A percentile compares a stretch with the other conserved stretches of the same genome.
These are phyloP conservation scores for Pyrrhia umbra DNA, from an alignment of 2,888 invertebrate genomes.

Conservation along the genomic window DNA sequence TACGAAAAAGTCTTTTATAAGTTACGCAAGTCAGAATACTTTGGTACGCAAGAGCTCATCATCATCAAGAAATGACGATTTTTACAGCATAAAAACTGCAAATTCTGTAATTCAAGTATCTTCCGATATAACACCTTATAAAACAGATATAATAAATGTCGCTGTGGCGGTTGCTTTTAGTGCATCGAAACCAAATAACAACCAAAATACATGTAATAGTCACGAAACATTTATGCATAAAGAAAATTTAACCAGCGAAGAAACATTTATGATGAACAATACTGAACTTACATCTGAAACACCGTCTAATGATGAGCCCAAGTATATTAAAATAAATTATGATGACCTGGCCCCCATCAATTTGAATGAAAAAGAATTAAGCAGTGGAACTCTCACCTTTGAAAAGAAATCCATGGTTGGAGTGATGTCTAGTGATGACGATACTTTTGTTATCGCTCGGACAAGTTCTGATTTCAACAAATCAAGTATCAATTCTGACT, in stretches of 20 bases:
- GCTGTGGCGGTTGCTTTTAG: conserved; percentile 73
- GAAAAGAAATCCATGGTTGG: conserved; percentile 35
- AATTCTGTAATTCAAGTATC: conserved; percentile 56
- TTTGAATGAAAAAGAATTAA: conserved; percentile 52
- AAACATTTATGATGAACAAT: conserved; percentile 35
- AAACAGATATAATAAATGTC: conserved; percentile 72
- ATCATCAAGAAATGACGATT: conserved; percentile 56
- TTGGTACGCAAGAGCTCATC: conserved; percentile 62
- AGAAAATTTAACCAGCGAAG: conserved; percentile 40
- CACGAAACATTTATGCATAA: conserved; percentile 55
- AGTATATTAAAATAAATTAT: conserved; percentile 9
- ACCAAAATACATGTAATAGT: conserved; percentile 46
- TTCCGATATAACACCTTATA: conserved; percentile 60
- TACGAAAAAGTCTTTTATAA: conserved; percentile 61
- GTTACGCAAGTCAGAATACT: conserved; percentile 72
- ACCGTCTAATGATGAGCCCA: conserved; percentile 38
- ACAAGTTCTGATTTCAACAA: conserved; percentile 71
- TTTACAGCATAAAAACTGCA: conserved; percentile 40
- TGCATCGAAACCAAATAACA: conserved; percentile 13
- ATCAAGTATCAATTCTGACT: conserved; percentile 56
- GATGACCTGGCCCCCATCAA: conserved; percentile 19
- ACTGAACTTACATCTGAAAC: conserved; percentile 54
- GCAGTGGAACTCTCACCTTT: conserved; percentile 61
- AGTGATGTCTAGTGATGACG: conserved; percentile 57
- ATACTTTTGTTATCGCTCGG: conserved; percentile 64